Base-by-base conservation (phyloP, 2,797 vertebrate species). In the Sternarchorhynchus goeldii region DNA sequence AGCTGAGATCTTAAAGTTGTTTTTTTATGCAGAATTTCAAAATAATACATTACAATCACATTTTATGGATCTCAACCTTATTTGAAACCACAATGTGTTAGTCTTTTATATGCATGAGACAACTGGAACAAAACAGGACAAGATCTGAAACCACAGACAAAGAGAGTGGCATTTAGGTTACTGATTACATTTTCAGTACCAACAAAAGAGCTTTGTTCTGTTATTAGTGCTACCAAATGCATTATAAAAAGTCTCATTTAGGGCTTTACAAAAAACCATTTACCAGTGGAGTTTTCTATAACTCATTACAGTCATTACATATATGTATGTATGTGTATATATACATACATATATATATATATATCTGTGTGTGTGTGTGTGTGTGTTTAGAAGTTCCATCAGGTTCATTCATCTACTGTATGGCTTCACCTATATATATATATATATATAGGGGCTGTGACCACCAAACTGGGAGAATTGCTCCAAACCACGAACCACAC, bases 181-280 rank as follows among this genome's bases (percentile, higher is more conserved):
- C 20, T 62, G 25, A 39, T 72, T 59, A 72, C 56, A 72, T 76
- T 63, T 39, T 53, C 25, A 63, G 8, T 16, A 10, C 3, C 1
- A 32, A 65, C 59, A 75, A 56, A 36, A 65, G 73, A 69, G 45
- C 31, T 64, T 64, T 34, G 73, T 57, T 75, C 62, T 66, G 60
- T 60, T 65, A 25, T 39, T 66, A 75, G 73, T 56, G 31, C 16
- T 12, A 67, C 20, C 18, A 21, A 67, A 45, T 56, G 57, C 39
- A 57, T 55, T 55, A 55, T 41, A 75, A 71, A 71, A 29, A 56
- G 45, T 29, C 6, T 17, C 50, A 36, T 21, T 56, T 75, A 14
- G 10, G 34, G 45, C 31, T 29, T 64, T 32, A 57, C 57, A 71
- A 57, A 31, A 57, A 39, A 17, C 34, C 34, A 39, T 67, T 57